phyloP scores from a whole-genome alignment of 2,888 invertebrate genomes.

The Cyrtodaria siliqua region DNA sequence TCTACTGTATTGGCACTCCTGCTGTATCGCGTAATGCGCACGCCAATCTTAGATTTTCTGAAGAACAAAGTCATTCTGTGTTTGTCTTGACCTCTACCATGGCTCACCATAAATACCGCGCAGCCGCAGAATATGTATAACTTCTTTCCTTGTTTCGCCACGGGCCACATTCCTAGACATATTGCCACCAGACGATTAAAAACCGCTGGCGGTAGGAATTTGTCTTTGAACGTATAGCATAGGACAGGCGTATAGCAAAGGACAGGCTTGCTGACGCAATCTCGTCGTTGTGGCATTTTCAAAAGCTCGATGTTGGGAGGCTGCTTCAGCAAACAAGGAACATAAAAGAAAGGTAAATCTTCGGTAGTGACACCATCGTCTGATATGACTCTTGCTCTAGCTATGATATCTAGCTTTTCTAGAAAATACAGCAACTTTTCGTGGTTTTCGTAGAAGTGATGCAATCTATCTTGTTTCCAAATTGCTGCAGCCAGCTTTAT shows the following conservation, averaged over 20 bases:
- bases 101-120: conserved; percentile 44
- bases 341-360: conserved; percentile 32
- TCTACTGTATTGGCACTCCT: conserved; percentile 23
- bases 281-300: not conserved
- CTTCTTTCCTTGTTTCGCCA: conserved; percentile 42
- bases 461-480: conserved; percentile 41
- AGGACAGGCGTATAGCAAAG: conserved; percentile 42
- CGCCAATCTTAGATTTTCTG: conserved; percentile 41
- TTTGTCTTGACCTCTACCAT: conserved; percentile 24
- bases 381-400: conserved; percentile 25
- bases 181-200: conserved; percentile 44
- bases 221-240: conserved; percentile 36
- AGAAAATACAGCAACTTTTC: conserved; percentile 40
- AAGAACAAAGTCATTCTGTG: conserved; percentile 48
- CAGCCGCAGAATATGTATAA: conserved; percentile 45
- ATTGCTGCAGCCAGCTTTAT: conserved; percentile 37
- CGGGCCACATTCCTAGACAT: conserved; percentile 45
- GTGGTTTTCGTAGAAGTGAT: conserved; percentile 47
- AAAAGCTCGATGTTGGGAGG: conserved; percentile 12
- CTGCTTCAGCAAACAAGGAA: conserved; percentile 46
- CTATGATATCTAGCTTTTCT: conserved; percentile 51
- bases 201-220: conserved; percentile 50
- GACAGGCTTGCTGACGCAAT: conserved; percentile 33
- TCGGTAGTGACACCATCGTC: conserved; percentile 30
- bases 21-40: conserved; percentile 44